Evolutionary conservation across 2,113 vertebrate species (phyloP).

Genomic region (Varanus komodoensis): DNA sequence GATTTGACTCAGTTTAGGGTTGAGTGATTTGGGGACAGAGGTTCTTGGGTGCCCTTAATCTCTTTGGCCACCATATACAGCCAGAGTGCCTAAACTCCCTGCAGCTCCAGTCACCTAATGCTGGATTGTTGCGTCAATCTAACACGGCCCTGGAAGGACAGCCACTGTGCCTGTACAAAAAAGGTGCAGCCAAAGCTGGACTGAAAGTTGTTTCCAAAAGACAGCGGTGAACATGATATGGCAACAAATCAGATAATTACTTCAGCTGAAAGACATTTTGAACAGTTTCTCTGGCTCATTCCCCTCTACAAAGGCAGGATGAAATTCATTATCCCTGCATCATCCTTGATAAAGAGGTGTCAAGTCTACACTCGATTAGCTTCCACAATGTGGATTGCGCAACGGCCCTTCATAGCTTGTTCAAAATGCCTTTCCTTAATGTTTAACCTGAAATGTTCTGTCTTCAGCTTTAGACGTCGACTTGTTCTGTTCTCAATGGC

Average conservation of each 20-base stretch:
- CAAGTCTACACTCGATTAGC: constrained; percentile 43
- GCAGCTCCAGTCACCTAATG: not conserved
- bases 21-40: not conserved
- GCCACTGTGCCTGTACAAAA: constrained; percentile 18
- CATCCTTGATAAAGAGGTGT: constrained; percentile 43
- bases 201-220: not conserved
- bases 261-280: constrained; percentile 40
- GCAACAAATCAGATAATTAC: constrained; percentile 48
- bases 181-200: constrained; percentile 39
- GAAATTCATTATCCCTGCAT: constrained; percentile 52
- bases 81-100: not conserved
- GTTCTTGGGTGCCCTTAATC: not conserved
- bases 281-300: constrained; percentile 35
- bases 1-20: not conserved
- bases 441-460: constrained; percentile 43
- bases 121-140: not conserved
- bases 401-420: constrained; percentile 12
- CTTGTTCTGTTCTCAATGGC: constrained; percentile 48
- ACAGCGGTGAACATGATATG: constrained; percentile 41
- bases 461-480: not conserved
- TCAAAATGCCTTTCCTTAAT: constrained; percentile 13
- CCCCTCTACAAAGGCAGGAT: constrained; percentile 43
- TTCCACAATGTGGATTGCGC: constrained; percentile 35
- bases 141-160: constrained; percentile 1
- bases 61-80: not conserved